Base-by-base conservation (phyloP, 2,113 vertebrate species). In the Myotis lucifugus region DNA sequence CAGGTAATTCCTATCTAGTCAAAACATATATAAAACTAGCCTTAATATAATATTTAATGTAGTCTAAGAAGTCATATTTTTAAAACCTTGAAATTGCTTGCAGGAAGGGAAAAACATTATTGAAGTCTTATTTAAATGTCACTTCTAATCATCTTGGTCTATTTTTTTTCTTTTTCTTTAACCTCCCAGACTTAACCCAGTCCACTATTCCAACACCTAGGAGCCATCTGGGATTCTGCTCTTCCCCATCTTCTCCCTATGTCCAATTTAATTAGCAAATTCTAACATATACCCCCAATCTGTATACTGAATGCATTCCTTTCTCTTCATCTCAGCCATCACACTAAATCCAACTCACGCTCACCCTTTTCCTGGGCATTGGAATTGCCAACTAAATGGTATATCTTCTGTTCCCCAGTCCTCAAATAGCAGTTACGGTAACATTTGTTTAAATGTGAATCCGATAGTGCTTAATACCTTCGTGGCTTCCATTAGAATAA, bases 101-200 rank as follows among this genome's bases (percentile, higher is more conserved):
- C 14, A 66, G 86, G 56, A 84, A 52, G 14, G 29, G 12, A 42
- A 48, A 82, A 83, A 93, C 69, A 70, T 37, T 79, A 32, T 32
- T 69, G 6, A 59, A 42, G 42, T 81, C 78, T 91, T 59, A 52
- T 50, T 90, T 84, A 79, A 70, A 48, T 85, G 23, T 67, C 77
- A 37, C 27, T 92, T 95, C 14, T 91, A 78, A 79, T 66, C 14
- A 91, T 9, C 1, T 25, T 50, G 54, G 4, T 91, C 78, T 91
- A 0, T 34, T 85, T 42, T 76, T 87, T 25, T 67, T 93, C 50
- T 86, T 92, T 83, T 95, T 76, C 21, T 88, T 78, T 83, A 91
- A 85, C 69, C 19, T 59, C 34, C 29, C 19, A 82, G 34, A 40
- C 42, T 34, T 93, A 70, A 29, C n/a, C 21, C 14, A 37, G 12